phyloP scores from a whole-genome alignment of 2,888 invertebrate species.

The Hofmannophila pseudospretella region DNA sequence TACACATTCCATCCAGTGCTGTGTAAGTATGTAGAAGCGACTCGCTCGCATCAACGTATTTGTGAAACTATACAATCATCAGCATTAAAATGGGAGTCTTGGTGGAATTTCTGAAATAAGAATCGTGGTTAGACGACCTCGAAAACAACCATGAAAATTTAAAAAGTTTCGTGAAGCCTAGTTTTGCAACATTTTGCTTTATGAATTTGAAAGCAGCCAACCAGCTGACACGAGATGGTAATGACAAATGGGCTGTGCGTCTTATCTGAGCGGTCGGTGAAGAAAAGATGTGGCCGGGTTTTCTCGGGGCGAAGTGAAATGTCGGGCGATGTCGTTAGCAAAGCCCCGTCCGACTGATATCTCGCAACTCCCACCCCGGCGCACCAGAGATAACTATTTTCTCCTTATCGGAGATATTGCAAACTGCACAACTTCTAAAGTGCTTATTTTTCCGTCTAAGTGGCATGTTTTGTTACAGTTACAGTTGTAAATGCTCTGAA shows the following conservation, averaged over 20 bases:
- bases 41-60: too few relatives aligned
- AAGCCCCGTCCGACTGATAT: conserved; percentile 48
- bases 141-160: too few relatives aligned
- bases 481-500: too few relatives aligned
- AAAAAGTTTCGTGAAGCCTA: too few relatives aligned
- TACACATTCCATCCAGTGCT: conserved; percentile 14
- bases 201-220: conserved; percentile 33
- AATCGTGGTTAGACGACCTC: too few relatives aligned
- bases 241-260: conserved; percentile 58
- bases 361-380: conserved; percentile 31
- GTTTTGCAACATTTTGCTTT: too few relatives aligned
- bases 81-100: too few relatives aligned
- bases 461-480: background rate
- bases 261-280: conserved; percentile 46
- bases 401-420: conserved; percentile 33
- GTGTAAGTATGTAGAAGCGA: background rate
- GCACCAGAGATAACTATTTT: conserved; percentile 43
- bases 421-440: conserved; percentile 28
- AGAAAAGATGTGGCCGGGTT: conserved; percentile 48
- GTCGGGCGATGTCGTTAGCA: conserved; percentile 50
- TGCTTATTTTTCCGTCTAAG: conserved; percentile 13
- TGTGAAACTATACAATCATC: too few relatives aligned
- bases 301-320: conserved; percentile 44
- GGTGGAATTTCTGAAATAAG: too few relatives aligned
- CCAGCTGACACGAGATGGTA: conserved; percentile 41